phyloP scores from a whole-genome alignment of 2,888 invertebrate genomes.

The Erannis defoliaria region DNA sequence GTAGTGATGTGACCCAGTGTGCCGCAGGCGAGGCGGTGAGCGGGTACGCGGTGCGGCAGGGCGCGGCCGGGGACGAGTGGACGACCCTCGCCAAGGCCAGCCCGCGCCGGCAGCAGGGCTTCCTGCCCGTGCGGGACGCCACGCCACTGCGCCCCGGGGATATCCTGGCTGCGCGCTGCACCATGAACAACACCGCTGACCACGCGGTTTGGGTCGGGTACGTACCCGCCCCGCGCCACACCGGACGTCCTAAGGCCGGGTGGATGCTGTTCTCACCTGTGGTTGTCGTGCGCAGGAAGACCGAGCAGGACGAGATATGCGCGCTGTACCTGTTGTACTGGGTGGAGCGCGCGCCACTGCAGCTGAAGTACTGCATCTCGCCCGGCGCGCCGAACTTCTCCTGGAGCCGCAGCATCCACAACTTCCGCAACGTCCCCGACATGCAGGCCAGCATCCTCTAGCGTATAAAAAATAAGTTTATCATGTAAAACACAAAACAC shows the following conservation, averaged over 20 bases:
- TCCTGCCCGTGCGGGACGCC: background rate
- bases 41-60: slow-evolving; percentile 16
- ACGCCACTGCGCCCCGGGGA: background rate
- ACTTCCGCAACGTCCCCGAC: slow-evolving; percentile 8
- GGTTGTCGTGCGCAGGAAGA: background rate
- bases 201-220: background rate
- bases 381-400: slow-evolving; percentile 3
- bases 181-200: slow-evolving; percentile 7
- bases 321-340: slow-evolving; percentile 16
- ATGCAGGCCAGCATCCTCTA: background rate
- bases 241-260: background rate
- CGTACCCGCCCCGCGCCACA: background rate
- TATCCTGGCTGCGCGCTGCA: slow-evolving; percentile 12
- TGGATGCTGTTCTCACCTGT: background rate
- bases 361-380: background rate
- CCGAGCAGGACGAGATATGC: slow-evolving; percentile 2
- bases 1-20: background rate
- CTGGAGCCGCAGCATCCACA: background rate
- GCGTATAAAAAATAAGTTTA: background rate
- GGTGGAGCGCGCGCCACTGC: background rate
- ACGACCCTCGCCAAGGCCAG: slow-evolving; percentile 1
- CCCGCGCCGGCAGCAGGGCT: background rate
- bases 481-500: too few species aligned
- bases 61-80: slow-evolving; percentile 6
- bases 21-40: slow-evolving; percentile 6